Evolutionary conservation across 2,797 vertebrate species (phyloP).

Genomic region (Natrix natrix): DNA sequence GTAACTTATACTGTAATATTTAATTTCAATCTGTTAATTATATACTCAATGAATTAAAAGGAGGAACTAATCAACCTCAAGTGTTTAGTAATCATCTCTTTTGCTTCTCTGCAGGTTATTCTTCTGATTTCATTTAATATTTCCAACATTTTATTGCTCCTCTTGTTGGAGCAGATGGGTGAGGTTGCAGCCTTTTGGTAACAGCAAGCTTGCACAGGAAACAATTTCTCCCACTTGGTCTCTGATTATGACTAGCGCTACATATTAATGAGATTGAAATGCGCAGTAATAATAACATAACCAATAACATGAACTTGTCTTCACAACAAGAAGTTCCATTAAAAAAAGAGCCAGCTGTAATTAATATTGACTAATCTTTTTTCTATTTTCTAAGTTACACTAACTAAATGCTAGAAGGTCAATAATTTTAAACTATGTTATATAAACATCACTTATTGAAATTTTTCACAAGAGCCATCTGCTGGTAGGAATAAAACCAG

Average conservation of each 20-base stretch:
- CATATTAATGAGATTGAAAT: constrained; percentile 42
- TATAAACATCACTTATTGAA: background rate
- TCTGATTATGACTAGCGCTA: constrained; percentile 21
- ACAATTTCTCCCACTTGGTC: constrained; percentile 29
- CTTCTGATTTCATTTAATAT: constrained; percentile 30
- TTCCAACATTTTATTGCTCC: constrained; percentile 55
- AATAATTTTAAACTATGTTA: background rate
- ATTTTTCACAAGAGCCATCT: background rate
- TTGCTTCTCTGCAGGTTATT: constrained; percentile 5
- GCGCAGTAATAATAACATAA: background rate
- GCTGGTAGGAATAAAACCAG: constrained; percentile 16
- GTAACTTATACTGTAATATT: constrained; percentile 7
- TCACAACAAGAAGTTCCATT: constrained; percentile 10
- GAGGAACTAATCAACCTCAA: constrained; percentile 14
- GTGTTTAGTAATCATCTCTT: background rate
- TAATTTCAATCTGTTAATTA: constrained; percentile 27
- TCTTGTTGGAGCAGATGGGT: constrained; percentile 58
- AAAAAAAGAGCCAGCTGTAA: background rate
- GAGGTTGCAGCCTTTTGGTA: constrained; percentile 42
- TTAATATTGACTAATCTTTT: background rate
- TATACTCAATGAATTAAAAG: constrained; percentile 32
- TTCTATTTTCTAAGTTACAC: background rate
- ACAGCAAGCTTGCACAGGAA: background rate
- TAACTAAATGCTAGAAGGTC: background rate
- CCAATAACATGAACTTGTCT: background rate